Evolutionary conservation across 2,797 vertebrate species (phyloP).

Genomic region (Sardinella longiceps): DNA sequence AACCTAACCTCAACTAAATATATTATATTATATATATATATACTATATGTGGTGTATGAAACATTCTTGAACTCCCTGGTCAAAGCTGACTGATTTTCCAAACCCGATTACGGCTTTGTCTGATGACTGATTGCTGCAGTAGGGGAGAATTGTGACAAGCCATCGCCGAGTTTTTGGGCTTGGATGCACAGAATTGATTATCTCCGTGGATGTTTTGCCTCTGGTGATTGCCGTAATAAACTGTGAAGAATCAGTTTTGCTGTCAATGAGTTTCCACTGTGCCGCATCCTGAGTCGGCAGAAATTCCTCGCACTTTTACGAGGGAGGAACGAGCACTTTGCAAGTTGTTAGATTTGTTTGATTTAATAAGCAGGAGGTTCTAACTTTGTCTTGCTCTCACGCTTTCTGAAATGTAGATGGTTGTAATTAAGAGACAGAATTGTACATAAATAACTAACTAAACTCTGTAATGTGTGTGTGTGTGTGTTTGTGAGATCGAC

Average conservation of each 20-base stretch:
- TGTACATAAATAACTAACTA: not conserved
- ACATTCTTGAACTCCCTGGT: no score
- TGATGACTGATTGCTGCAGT: not conserved
- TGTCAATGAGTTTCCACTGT: conserved; percentile 2
- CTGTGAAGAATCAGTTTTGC: conserved; percentile 8
- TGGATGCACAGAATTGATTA: conserved; percentile 29
- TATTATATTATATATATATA: no score
- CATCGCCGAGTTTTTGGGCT: not conserved
- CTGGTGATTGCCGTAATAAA: conserved; percentile 3
- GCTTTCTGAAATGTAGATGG: not conserved
- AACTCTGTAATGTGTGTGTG: not conserved
- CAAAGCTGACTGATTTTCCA: not conserved
- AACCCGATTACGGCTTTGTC: not conserved
- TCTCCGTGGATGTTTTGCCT: not conserved
- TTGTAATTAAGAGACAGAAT: not conserved
- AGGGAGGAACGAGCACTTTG: not conserved
- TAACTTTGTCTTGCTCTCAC: not conserved
- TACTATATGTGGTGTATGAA: no score
- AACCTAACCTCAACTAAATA: no score
- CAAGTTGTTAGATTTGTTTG: not conserved
- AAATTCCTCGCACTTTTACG: not conserved
- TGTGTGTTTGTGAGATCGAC: not conserved
- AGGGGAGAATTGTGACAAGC: not conserved
- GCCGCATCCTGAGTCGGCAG: not conserved
- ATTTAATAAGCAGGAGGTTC: not conserved